These are phyloP conservation scores for Fragum fragum DNA, from an alignment of 2,888 invertebrate genomes.

Conservation along the genomic window DNA sequence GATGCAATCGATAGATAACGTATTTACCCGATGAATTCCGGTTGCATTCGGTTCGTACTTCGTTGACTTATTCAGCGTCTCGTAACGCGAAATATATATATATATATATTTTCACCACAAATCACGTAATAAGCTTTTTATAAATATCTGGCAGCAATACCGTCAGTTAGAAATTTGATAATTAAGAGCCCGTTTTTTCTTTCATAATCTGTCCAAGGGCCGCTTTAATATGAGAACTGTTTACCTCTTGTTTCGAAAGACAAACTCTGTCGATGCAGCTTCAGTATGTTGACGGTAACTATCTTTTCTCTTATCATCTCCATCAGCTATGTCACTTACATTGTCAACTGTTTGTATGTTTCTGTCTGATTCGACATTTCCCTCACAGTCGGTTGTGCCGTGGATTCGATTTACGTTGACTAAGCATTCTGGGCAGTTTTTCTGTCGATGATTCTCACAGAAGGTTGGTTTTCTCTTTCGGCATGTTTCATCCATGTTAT, in stretches of 20 bases:
- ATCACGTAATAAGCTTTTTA: too few relatives aligned
- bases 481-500: neutral
- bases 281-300: neutral
- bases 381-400: neutral
- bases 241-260: neutral
- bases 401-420: neutral
- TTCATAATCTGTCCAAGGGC: too few relatives aligned
- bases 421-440: neutral
- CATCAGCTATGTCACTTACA: neutral
- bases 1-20: too few relatives aligned
- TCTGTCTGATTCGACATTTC: neutral
- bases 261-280: neutral
- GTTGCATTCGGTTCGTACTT: too few relatives aligned
- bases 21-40: too few relatives aligned
- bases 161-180: too few relatives aligned
- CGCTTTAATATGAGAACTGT: neutral
- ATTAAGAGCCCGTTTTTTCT: too few relatives aligned
- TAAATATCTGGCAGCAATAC: too few relatives aligned
- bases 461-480: neutral
- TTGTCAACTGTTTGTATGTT: neutral
- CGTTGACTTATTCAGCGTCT: too few relatives aligned
- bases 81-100: too few relatives aligned
- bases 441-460: neutral
- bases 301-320: neutral
- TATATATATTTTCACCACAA: too few relatives aligned